Percentiles rank a stretch among this genome's conserved stretches.
Evolutionary conservation across 92 coral and sea anemone species (phyloP).

Genomic region (Zoanthus solanderi): DNA sequence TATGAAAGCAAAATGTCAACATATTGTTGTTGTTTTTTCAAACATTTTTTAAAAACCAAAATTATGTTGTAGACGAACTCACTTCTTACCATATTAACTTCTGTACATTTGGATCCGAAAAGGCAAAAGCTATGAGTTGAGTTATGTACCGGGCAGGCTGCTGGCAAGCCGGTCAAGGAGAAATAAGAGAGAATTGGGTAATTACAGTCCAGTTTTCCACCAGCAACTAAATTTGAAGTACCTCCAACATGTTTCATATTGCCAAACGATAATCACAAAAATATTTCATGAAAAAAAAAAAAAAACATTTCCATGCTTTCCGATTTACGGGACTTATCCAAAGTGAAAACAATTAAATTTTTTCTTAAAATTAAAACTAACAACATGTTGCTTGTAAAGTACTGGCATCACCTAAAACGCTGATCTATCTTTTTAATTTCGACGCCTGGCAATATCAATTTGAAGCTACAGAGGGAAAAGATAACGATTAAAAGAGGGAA

Average conservation of each 20-base stretch:
- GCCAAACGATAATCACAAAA: not conserved
- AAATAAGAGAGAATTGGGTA: not conserved
- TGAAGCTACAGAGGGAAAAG: conserved; percentile 3
- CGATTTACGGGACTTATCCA: not conserved
- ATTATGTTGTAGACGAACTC: no score
- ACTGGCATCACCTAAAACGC: not conserved
- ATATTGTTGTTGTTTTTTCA: no score
- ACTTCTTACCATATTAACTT: no score
- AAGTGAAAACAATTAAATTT: not conserved
- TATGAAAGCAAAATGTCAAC: no score
- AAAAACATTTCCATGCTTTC: not conserved
- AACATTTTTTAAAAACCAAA: no score
- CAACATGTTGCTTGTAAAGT: not conserved
- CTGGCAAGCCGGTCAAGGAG: not conserved
- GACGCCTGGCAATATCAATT: conserved; percentile 24
- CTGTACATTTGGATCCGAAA: no score
- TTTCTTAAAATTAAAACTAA: not conserved
- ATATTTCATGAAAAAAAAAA: not conserved
- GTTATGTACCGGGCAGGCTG: no score
- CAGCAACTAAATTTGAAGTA: not conserved
- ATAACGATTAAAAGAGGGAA: conserved; percentile 2
- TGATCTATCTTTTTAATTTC: conserved; percentile 1
- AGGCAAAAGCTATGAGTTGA: no score
- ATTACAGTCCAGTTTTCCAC: not conserved
- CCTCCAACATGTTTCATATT: not conserved